Evolutionary conservation across 2,113 vertebrate species (phyloP).

Genomic region (Amphilophus citrinellus): DNA sequence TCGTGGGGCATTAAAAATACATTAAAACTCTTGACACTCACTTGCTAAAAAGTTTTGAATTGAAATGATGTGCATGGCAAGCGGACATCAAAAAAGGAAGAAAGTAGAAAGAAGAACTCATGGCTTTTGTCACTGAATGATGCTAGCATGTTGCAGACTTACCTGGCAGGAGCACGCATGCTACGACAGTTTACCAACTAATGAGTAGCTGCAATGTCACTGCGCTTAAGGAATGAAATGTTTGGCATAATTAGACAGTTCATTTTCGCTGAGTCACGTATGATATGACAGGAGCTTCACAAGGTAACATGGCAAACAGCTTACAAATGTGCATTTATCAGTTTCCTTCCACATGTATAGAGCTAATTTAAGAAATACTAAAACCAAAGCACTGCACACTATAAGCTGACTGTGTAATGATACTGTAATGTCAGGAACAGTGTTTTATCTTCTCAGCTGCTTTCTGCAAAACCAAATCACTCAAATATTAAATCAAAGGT

Average conservation of each 20-base stretch:
- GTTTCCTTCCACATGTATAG: neutral
- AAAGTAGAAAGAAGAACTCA: neutral
- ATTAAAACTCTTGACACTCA: neutral
- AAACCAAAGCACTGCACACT: neutral
- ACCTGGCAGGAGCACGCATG: too few relatives aligned
- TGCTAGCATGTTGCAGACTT: too few relatives aligned
- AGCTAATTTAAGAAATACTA: neutral
- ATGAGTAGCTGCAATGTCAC: too few relatives aligned
- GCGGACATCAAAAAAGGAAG: neutral
- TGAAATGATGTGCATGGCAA: neutral
- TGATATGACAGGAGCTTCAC: neutral
- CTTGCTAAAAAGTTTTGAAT: neutral
- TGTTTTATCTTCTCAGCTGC: neutral
- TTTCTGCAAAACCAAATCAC: neutral
- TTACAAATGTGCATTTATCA: neutral
- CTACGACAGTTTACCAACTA: too few relatives aligned
- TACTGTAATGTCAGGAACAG: neutral
- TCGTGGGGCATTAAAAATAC: too few relatives aligned
- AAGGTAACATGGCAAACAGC: neutral
- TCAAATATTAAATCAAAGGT: conserved; percentile 18
- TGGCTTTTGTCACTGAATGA: too few relatives aligned
- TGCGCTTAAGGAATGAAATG: neutral
- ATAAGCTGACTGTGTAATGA: neutral
- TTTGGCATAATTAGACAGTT: neutral
- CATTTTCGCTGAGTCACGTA: neutral